A percentile compares a stretch with the other conserved stretches of the same genome.
phyloP scores from a whole-genome alignment of 2,113 vertebrate genomes.

The Passer montanus region DNA sequence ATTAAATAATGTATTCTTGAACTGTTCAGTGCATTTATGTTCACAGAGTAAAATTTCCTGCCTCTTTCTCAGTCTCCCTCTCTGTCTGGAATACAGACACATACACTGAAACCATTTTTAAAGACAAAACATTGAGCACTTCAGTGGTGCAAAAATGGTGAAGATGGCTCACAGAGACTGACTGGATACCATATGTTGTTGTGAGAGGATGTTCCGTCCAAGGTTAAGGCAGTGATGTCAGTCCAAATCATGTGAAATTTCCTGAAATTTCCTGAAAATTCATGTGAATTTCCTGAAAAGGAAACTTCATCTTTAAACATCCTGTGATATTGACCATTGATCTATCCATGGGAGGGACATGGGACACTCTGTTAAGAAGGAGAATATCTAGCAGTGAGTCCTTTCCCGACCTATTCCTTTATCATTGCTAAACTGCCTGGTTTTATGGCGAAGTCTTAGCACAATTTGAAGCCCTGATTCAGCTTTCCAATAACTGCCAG shows the following conservation, averaged over 20 bases:
- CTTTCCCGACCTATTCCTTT: background rate
- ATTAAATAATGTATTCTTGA: conserved; percentile 1
- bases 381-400: background rate
- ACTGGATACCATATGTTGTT: background rate
- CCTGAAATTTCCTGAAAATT: background rate
- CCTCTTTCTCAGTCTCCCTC: background rate
- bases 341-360: too few relatives aligned
- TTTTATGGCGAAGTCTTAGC: background rate
- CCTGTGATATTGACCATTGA: background rate
- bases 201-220: background rate
- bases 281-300: background rate
- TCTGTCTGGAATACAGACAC: background rate
- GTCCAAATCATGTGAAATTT: background rate
- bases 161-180: background rate
- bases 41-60: background rate
- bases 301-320: background rate
- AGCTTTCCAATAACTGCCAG: background rate
- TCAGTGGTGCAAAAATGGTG: background rate
- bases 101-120: background rate
- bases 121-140: background rate
- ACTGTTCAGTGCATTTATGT: background rate
- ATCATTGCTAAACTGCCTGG: background rate
- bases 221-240: background rate
- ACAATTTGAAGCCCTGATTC: background rate
- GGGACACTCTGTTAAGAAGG: background rate